Evolutionary conservation across 2,888 invertebrate genomes (phyloP).

Genomic region (Rhagonycha lutea): DNA sequence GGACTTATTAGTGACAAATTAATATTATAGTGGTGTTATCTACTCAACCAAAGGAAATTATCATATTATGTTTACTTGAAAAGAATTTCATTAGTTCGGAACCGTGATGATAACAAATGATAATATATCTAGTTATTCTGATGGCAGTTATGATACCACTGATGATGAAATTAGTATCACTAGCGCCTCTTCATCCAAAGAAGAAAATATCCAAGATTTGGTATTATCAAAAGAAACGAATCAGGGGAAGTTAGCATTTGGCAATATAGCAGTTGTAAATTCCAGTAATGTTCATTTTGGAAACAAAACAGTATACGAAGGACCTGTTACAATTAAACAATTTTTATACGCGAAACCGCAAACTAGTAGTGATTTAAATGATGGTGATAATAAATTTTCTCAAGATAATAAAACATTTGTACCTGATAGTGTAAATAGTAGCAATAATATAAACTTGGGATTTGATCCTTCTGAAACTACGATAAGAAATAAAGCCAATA

Average conservation of each 20-base stretch:
- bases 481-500: not conserved
- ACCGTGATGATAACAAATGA: not conserved
- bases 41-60: not conserved
- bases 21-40: not conserved
- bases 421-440: conserved; percentile 9
- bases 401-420: conserved; percentile 9
- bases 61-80: not conserved
- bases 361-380: conserved; percentile 17
- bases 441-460: conserved; percentile 2
- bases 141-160: not conserved
- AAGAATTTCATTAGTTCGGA: not conserved
- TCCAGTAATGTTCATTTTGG: conserved; percentile 77
- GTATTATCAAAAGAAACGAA: conserved; percentile 20
- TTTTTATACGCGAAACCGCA: conserved; percentile 58
- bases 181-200: not conserved
- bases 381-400: conserved; percentile 14
- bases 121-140: not conserved
- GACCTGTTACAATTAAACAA: conserved; percentile 78
- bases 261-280: conserved; percentile 67
- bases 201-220: conserved; percentile 9
- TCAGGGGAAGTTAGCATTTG: conserved; percentile 54
- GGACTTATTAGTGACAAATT: not conserved
- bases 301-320: conserved; percentile 76
- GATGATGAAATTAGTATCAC: not conserved
- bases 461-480: conserved; percentile 9